These are phyloP conservation scores for Stichodactyla helianthus DNA, from an alignment of 64 coral and sea anemone species.

Conservation along the genomic window DNA sequence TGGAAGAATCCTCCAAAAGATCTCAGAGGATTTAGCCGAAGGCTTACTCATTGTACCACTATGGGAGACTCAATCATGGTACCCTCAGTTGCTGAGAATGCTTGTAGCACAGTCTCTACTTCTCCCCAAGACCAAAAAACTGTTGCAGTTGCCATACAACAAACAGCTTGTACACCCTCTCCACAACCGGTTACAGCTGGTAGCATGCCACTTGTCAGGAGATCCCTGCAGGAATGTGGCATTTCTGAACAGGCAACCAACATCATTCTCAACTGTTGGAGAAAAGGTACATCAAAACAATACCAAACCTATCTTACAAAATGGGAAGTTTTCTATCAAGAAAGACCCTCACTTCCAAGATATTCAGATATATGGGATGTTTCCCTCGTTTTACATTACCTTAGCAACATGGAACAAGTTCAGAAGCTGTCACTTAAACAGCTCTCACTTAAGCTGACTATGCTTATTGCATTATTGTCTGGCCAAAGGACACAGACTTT, in stretches of 20 bases:
- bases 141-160: constrained; percentile 21
- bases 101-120: constrained; percentile 2
- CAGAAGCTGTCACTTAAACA: constrained; percentile 14
- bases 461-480: constrained; percentile 14
- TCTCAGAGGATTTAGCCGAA: constrained; percentile 9
- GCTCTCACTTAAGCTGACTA: constrained; percentile 16
- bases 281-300: constrained; percentile 43
- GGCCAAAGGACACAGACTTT: constrained; percentile 40
- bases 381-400: constrained; percentile 30
- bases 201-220: constrained; percentile 45
- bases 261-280: constrained; percentile 46
- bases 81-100: constrained; percentile 27
- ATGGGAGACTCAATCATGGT: constrained; percentile 42
- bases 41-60: constrained; percentile 28
- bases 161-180: constrained; percentile 15
- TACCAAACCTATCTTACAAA: constrained; percentile 48
- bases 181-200: not conserved
- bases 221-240: constrained; percentile 24
- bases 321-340: constrained; percentile 45
- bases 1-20: constrained; percentile 12
- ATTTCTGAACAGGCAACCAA: constrained; percentile 29
- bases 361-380: constrained; percentile 53
- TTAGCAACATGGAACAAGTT: constrained; percentile 29
- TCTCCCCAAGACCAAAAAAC: constrained; percentile 23
- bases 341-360: constrained; percentile 49